phyloP scores from a whole-genome alignment of 92 coral and sea anemone genomes.

The Plumapathes pennacea region DNA sequence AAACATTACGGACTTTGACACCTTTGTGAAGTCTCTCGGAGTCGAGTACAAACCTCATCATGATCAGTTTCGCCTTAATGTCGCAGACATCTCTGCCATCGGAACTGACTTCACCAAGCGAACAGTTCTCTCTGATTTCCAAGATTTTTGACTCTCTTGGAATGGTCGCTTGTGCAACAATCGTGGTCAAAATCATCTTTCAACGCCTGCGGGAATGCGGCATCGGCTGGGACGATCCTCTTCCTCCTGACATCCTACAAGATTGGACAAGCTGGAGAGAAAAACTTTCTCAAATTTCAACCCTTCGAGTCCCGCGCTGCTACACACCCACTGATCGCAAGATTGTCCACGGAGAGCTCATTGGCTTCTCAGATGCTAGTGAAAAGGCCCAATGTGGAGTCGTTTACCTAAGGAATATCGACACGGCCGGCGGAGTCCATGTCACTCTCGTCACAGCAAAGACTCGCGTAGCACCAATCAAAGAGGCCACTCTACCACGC shows the following conservation, averaged over 20 bases:
- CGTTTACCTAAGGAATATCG: conserved; percentile 45
- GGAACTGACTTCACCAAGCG: conserved; percentile 18
- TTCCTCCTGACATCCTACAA: conserved; percentile 6
- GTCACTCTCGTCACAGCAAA: not conserved
- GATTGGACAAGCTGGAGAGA: conserved; percentile 23
- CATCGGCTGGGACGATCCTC: conserved; percentile 5
- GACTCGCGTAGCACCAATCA: conserved; percentile 7
- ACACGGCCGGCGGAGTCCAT: conserved; percentile 14
- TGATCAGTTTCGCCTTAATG: conserved; percentile 18
- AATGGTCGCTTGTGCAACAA: conserved; percentile 13
- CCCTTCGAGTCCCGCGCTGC: conserved; percentile 40
- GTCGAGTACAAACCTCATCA: conserved; percentile 10
- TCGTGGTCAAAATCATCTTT: conserved; percentile 23
- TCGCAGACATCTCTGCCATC: not conserved
- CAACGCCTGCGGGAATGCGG: conserved; percentile 9
- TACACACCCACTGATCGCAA: conserved; percentile 13
- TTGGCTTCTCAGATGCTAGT: no score
- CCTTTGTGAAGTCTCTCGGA: conserved; percentile 25
- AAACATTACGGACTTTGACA: conserved; percentile 1
- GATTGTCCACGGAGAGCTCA: no score
- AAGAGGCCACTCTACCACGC: conserved; percentile 3
- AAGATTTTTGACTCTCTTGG: no score
- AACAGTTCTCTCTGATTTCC: conserved; percentile 7
- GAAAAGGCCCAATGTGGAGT: conserved; percentile 48
- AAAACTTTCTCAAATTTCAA: conserved; percentile 12